These are phyloP conservation scores for Chlorops oryzae DNA, from an alignment of 1,140 invertebrate species.

Conservation along the genomic window DNA sequence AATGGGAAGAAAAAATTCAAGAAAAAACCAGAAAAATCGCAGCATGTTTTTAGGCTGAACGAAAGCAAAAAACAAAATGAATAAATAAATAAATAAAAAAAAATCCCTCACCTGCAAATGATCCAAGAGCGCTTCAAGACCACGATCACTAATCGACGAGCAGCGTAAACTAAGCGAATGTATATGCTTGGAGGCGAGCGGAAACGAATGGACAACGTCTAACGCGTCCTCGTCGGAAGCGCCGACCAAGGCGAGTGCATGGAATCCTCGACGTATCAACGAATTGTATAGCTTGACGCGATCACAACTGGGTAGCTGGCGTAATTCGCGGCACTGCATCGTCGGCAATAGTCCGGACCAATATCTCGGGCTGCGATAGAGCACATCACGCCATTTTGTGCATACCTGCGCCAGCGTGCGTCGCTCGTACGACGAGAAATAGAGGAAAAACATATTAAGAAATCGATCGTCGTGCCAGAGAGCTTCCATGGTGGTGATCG, in stretches of 20 bases:
- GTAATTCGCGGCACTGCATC: constrained; percentile 73
- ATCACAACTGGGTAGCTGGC: constrained; percentile 59
- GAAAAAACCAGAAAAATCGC: too few relatives aligned
- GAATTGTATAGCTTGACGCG: constrained; percentile 71
- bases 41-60: too few relatives aligned
- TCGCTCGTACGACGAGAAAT: constrained; percentile 74
- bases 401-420: constrained; percentile 75
- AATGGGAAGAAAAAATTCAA: too few relatives aligned
- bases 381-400: constrained; percentile 74
- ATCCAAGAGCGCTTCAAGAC: constrained; percentile 77
- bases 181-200: constrained; percentile 73
- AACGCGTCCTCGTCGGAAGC: constrained; percentile 83
- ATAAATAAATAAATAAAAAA: too few relatives aligned
- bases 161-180: constrained; percentile 75
- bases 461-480: constrained; percentile 78
- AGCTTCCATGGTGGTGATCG: constrained; percentile 63
- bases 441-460: constrained; percentile 75
- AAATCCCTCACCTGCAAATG: constrained; percentile 65
- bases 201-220: constrained; percentile 79
- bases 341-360: constrained; percentile 80
- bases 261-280: constrained; percentile 76
- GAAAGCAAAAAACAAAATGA: too few relatives aligned
- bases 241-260: constrained; percentile 73
- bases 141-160: constrained; percentile 81
- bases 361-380: constrained; percentile 75